phyloP scores from a whole-genome alignment of 2,888 invertebrate species.

The Pristionchus entomophagus region DNA sequence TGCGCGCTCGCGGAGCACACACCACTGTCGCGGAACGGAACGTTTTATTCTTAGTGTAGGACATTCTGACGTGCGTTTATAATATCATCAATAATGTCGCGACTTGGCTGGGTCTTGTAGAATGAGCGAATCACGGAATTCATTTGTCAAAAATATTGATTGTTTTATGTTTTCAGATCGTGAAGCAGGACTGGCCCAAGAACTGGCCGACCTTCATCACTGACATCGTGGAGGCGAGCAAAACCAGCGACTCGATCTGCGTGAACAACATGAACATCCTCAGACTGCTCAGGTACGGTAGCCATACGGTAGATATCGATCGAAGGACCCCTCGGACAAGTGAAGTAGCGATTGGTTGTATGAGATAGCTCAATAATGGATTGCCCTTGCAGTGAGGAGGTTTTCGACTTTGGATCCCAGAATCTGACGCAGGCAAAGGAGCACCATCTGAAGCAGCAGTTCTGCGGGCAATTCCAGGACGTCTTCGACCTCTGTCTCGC shows the following conservation, averaged over 20 bases:
- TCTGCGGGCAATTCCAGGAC: conserved; percentile 99
- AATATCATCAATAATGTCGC: neutral
- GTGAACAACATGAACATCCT: conserved; percentile 99
- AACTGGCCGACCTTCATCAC: conserved; percentile 99
- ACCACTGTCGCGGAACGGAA: no score
- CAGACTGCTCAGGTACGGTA: conserved; percentile 85
- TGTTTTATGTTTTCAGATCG: conserved; percentile 81
- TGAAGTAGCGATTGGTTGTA: no score
- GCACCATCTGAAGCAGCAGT: conserved; percentile 97
- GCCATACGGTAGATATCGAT: neutral
- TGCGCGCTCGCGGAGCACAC: no score
- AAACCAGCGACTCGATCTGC: conserved; percentile 97
- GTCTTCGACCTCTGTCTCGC: conserved; percentile 98
- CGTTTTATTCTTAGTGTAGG: no score
- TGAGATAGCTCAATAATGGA: neutral
- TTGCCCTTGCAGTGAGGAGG: conserved; percentile 86
- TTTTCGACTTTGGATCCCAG: conserved; percentile 98
- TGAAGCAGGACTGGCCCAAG: conserved; percentile 99
- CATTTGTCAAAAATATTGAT: neutral
- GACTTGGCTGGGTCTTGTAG: neutral
- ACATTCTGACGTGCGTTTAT: no score
- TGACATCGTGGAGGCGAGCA: conserved; percentile 98
- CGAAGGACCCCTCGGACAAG: no score
- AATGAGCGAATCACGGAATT: no score
- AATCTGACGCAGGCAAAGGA: conserved; percentile 99